phyloP scores from a whole-genome alignment of 2,113 vertebrate species.

The Hirundichthys speculiger region DNA sequence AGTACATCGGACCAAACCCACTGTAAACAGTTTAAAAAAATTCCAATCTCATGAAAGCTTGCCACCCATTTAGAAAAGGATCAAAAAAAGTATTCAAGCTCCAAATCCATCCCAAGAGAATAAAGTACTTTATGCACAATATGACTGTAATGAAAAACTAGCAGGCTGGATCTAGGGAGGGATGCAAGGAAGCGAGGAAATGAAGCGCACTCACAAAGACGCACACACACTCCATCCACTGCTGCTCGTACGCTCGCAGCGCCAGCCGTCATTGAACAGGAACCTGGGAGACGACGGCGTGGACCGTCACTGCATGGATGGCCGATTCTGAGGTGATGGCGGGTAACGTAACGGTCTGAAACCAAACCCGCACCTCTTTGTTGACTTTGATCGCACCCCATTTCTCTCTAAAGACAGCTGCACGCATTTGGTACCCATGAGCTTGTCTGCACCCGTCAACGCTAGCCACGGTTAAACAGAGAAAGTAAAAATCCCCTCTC shows the following conservation, averaged over 20 bases:
- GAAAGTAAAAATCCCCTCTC: not conserved
- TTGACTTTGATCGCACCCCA: slow-evolving; percentile 16
- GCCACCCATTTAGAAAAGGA: too few relatives aligned
- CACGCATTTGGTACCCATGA: not conserved
- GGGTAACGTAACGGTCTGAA: slow-evolving; percentile 47
- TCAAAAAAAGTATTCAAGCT: not conserved
- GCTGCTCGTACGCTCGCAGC: slow-evolving; percentile 21
- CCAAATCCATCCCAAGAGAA: not conserved
- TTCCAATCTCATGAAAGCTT: not conserved
- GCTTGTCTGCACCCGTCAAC: not conserved
- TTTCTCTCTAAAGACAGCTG: not conserved
- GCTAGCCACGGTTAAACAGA: not conserved
- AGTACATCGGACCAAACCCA: too few relatives aligned
- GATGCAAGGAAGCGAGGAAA: slow-evolving; percentile 41
- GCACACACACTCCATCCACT: slow-evolving; percentile 26
- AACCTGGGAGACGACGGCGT: not conserved
- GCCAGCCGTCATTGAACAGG: slow-evolving; percentile 9
- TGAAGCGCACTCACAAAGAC: slow-evolving; percentile 4
- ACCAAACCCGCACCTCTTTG: slow-evolving; percentile 33
- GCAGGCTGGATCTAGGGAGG: not conserved
- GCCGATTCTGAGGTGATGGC: slow-evolving; percentile 59
- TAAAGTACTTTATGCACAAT: not conserved
- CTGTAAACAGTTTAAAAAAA: not conserved
- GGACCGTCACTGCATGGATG: slow-evolving; percentile 23
- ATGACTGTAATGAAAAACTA: slow-evolving; percentile 14